These are phyloP conservation scores for Aphelenchoides avenae DNA, from an alignment of 1,140 invertebrate species.

Conservation along the genomic window DNA sequence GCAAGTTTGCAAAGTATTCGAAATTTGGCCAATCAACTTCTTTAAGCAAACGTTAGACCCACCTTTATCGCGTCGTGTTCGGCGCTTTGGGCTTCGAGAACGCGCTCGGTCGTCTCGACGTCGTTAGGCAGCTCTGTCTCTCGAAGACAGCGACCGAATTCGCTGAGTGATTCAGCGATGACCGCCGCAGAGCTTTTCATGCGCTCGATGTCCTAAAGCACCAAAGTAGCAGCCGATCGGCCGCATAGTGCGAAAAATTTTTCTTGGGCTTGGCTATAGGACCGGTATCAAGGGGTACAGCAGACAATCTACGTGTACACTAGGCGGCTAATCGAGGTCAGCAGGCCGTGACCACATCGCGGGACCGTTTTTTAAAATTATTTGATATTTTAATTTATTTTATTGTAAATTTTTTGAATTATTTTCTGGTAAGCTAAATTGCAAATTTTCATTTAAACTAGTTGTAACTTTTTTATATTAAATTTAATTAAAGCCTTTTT, in stretches of 20 bases:
- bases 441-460: too few species aligned
- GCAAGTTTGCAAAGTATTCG: too few species aligned
- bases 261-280: background rate
- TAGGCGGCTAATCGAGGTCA: too few species aligned
- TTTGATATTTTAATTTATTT: too few species aligned
- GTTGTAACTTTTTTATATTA: too few species aligned
- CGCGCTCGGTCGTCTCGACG: constrained; percentile 69
- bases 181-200: constrained; percentile 83
- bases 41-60: constrained; percentile 1
- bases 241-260: constrained; percentile 6
- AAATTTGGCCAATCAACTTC: constrained; percentile 4
- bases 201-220: constrained; percentile 80
- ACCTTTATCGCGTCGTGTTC: constrained; percentile 59
- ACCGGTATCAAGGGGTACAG: background rate
- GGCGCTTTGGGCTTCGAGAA: constrained; percentile 68
- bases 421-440: too few species aligned
- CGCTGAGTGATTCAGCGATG: constrained; percentile 75
- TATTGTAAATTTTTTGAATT: too few species aligned
- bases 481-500: too few species aligned
- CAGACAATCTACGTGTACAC: background rate
- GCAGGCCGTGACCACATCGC: too few species aligned
- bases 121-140: constrained; percentile 78
- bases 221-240: constrained; percentile 13
- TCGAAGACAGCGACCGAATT: constrained; percentile 75
- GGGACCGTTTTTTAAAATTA: too few species aligned